Evolutionary conservation across 1,140 invertebrate genomes (phyloP), one percentile per base, ranked within the genome.

Genomic region (Drosophila sp.): DNA sequence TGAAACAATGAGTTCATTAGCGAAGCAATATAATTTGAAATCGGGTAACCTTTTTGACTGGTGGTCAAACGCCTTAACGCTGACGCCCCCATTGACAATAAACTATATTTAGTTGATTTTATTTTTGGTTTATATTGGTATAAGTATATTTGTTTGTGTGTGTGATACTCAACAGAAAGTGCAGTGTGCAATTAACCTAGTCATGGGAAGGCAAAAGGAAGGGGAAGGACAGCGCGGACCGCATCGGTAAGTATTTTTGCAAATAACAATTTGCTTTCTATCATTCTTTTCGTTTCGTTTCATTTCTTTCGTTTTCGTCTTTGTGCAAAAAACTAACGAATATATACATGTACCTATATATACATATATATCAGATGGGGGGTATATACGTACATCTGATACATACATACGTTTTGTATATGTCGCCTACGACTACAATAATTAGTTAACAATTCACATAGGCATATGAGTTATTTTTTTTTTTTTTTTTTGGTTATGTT

Each of bases 371-470:
- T 38, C 35, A 2, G 8, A 38, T 38, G 3, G 17, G 17, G 17
- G 17, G 17, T 38, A 38, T 38, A 11, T 38, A 38, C 11, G 35
- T 38, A 11, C 2, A 3, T 38, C 2, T 7, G 17, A 17, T 17
- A 17, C 17, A 17, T 17, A 17, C 17, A 17, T 17, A 17, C 17
- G 17, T 17, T 38, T 8, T 50, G 7, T 35, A 23, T 73, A 64
- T 50, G 44, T 44, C 38, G 56, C 40, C 73, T 76, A 76, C 40
- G 47, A 77, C 74, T 77, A 77, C 63, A 60, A 66, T 66, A 77
- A 77, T 23, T 77, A 77, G 73, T 76, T 77, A 77, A 77, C 74
- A 76, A 71, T 77, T 47, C n/a, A 17, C 66, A 61, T 68, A 23
- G 40, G 10, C 44, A 6, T 23, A 8, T 23, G 10, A 33, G 55